Base-by-base conservation (phyloP, 2,888 invertebrate genomes). In the Girardia tigrina region DNA sequence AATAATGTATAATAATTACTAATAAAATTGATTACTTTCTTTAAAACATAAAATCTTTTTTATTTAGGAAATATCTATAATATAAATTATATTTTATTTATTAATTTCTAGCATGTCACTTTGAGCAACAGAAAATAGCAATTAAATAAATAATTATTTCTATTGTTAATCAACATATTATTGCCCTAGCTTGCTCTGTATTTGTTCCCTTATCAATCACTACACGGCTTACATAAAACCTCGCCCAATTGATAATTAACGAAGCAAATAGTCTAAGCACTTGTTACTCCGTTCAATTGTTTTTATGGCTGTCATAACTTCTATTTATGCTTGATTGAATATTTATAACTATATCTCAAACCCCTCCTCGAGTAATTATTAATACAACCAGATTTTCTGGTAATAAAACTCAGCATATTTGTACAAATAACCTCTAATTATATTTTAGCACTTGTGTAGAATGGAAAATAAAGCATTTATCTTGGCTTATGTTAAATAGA, bases 171-270 rank as follows among this genome's bases (percentile, higher is more conserved):
- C 56, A 56, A 56, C 56, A 56, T 20, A 56, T 56, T 12, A 56
- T 56, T 56, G 56, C 56, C 4, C 6, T n/a, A 8, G n/a, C 4
- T 56, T 56, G 56, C 56, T 56, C 56, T 23, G 4, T 2, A 56
- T 20, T 56, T 56, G 56, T 8, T 56, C n/a, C 2, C 56, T 12
- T 56, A 56, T 56, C 56, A 56, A 56, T 56, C 56, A 56, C 56
- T 56, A 56, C 56, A 56, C n/a, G n/a, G n/a, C 56, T 56, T 56
- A n/a, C 56, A 56, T 4, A n/a, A n/a, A 56, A 56, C 56, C 56
- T 56, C 56, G 56, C 56, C 56, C 56, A 56, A 56, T 56, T 56
- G 56, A 56, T 56, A 56, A 56, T 56, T 56, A 56, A 56, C 56
- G 56, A 56, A n/a, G 8, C 56, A n/a, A 56, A n/a, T n/a, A 56